These are phyloP conservation scores for Halichondria panicea DNA, from an alignment of 37 sponge, comb jelly and placozoan species.

Conservation along the genomic window DNA sequence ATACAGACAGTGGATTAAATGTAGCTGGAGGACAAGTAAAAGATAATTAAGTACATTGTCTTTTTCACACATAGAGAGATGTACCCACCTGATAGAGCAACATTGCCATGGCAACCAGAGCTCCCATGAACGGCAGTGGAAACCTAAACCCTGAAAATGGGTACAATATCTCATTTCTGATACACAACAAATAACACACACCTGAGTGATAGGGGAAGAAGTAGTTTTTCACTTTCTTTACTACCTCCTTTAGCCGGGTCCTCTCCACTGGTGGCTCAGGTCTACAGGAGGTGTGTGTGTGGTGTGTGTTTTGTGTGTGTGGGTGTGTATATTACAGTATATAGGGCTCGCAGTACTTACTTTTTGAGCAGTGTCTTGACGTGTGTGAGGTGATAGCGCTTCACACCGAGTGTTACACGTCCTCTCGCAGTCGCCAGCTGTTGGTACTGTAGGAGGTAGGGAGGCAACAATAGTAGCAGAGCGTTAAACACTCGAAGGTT, in stretches of 20 bases:
- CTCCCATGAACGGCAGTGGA: background rate
- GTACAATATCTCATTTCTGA: no score
- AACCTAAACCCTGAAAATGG: background rate
- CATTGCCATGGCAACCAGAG: background rate
- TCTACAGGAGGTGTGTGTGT: background rate
- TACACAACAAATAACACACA: no score
- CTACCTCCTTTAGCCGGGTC: background rate
- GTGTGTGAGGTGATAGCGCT: background rate
- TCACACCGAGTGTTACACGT: no score
- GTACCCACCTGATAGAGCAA: conserved; percentile 6
- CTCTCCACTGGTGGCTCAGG: background rate
- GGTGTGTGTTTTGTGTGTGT: background rate
- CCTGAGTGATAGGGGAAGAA: background rate
- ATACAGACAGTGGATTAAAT: no score
- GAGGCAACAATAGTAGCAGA: no score
- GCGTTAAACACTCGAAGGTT: no score
- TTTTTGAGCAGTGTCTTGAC: background rate
- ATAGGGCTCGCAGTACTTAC: background rate
- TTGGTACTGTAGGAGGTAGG: no score
- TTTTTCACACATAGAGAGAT: no score
- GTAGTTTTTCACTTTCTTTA: background rate
- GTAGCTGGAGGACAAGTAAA: no score
- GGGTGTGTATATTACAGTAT: background rate
- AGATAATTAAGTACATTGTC: no score
- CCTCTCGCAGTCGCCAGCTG: no score